Base-by-base conservation (phyloP, 2,888 invertebrate genomes). In the Chrysolina haemoptera region DNA sequence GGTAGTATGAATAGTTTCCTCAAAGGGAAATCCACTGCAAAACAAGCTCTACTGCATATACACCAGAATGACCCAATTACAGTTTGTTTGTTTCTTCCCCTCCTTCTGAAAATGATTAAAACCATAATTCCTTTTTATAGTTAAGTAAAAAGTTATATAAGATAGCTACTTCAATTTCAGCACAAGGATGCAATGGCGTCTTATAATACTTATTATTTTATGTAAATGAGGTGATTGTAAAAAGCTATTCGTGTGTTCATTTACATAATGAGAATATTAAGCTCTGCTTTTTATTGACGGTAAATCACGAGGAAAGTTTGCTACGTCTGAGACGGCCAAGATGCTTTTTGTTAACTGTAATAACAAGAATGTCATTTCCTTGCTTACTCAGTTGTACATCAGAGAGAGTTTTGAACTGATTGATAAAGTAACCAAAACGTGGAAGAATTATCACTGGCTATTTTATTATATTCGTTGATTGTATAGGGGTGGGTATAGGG, bases 261-360 rank as follows among this genome's bases (percentile, higher is more conserved):
- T 80, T 84, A 79, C 83, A 83, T 84, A 84, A 84, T 84, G 81
- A 82, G 81, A 81, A 81, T 80, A 80, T 82, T 82, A 81, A 79
- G 82, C 81, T 64, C 65, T 18, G 78, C 76, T 79, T 76, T 78
- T 78, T 76, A 78, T 76, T 75, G 70, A 55, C 62, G 76, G 70
- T 77, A 76, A 76, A 78, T 77, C 77, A 77, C 70, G 72, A 62
- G 74, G 71, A 55, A 71, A 73, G 70, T 71, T 48, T 16, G 71
- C 63, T 35, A 66, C 20, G 59, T 59, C 59, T 14, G 35, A 59
- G 59, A 35, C 59, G 59, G 6, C 59, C 59, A 35, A 22, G 59
- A n/a, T 59, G n/a, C 35, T 59, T 59, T 59, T 59, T 59, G 35
- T 27, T n/a, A n/a, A 59, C n/a, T 59, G n/a, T 59, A 27, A n/a